Evolutionary conservation across 2,888 invertebrate species (phyloP), one percentile per base, ranked within the genome.

Genomic region (Stratiomys singularior): DNA sequence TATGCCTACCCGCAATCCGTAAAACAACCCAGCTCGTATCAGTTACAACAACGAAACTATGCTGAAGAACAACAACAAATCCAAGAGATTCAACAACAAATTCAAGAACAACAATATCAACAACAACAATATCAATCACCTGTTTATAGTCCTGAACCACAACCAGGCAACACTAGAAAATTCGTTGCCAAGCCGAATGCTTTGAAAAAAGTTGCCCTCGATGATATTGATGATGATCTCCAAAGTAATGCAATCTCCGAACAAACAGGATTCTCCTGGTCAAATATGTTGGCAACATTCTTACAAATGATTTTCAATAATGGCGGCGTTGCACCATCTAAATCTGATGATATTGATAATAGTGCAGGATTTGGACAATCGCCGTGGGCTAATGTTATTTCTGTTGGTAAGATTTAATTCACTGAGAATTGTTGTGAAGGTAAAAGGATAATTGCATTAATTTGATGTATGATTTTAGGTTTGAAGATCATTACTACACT

Each of bases 141-240:
- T 1, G 83, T 85, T 4, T 86, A 86, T 76, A 81, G 78, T 74
- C 81, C 83, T 11, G 80, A 81, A 81, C 60, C 83, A 82, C 72
- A 82, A 82, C n/a, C 27, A 1, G 47, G 28, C 1, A 67, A 77
- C 27, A 67, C 77, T 76, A n/a, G 96, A 80, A 96, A 96, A 89
- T 96, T 93, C 86, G 95, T 94, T 0, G 95, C 95, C 85, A 96
- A 96, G 85, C 93, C 96, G 15, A 96, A 96, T 85, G 92, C 94
- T 18, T 91, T 94, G 83, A 96, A 96, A 88, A 96, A 96, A 88
- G 95, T 95, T 3, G 92, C 92, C 1, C 86, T 93, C 44, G 94
- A 95, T 83, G 94, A 95, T 84, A 87, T 95, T 80, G 94, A 95
- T 82, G 94, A 95, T 81, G 95, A 95, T 82, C 90, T 94, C 80